phyloP scores from a whole-genome alignment of 2,888 invertebrate species.

The Cartodere bifasciata region DNA sequence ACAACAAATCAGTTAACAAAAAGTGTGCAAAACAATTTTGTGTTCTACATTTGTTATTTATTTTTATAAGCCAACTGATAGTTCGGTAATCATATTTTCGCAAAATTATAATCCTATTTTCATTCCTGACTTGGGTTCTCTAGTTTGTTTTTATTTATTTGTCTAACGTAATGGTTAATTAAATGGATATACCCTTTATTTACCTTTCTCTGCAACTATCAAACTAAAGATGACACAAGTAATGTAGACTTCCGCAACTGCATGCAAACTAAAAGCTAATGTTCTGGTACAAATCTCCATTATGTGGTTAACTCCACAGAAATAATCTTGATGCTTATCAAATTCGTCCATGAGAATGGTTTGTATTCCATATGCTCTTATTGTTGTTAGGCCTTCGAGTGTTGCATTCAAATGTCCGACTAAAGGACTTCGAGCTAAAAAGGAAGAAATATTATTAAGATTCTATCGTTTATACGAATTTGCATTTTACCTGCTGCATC shows the following conservation, averaged over 20 bases:
- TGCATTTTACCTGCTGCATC: constrained; percentile 22
- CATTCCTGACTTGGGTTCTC: no score
- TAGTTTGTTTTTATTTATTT: no score
- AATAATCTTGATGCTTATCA: constrained; percentile 26
- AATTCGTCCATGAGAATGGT: constrained; percentile 29
- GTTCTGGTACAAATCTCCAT: constrained; percentile 22
- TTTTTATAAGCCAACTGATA: no score
- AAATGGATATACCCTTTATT: no score
- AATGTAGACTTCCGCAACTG: no score
- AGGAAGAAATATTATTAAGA: constrained; percentile 5
- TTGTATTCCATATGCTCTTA: constrained; percentile 28
- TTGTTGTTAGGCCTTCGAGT: constrained; percentile 30
- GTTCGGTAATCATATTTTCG: no score
- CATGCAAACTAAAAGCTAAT: constrained; percentile 28
- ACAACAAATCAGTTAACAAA: neutral
- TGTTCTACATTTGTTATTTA: no score
- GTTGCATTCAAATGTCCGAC: constrained; percentile 31
- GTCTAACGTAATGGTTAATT: no score
- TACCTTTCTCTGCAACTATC: no score
- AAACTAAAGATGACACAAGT: no score
- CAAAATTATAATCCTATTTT: no score
- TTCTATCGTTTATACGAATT: neutral
- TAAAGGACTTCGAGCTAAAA: constrained; percentile 30
- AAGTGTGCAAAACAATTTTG: no score
- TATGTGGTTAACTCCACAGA: constrained; percentile 26